phyloP scores from a whole-genome alignment of 2,113 vertebrate species.

The Oncorhynchus tshawytscha region DNA sequence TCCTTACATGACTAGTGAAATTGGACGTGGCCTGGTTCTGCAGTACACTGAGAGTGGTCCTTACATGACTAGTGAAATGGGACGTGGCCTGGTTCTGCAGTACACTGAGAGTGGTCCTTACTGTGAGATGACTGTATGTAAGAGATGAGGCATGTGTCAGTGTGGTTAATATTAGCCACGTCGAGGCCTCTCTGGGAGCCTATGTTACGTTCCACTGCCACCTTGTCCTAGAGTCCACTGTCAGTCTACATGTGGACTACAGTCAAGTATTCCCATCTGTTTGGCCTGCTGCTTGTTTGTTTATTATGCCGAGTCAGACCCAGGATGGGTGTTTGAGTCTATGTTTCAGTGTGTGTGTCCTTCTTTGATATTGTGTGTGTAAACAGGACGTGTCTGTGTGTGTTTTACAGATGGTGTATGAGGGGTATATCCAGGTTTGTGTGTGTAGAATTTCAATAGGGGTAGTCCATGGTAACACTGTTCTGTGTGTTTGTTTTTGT shows the following conservation, averaged over 20 bases:
- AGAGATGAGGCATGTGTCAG: constrained; percentile 18
- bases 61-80: too few species aligned
- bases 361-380: too few species aligned
- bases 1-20: too few species aligned
- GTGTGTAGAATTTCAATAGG: background rate
- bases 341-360: too few species aligned
- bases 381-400: too few species aligned
- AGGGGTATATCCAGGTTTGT: background rate
- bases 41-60: too few species aligned
- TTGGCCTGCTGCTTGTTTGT: background rate
- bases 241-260: constrained; percentile 7
- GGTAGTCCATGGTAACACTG: too few species aligned
- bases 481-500: too few species aligned
- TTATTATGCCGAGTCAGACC: background rate
- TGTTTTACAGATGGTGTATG: too few species aligned
- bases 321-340: background rate
- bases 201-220: constrained; percentile 7
- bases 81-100: too few species aligned
- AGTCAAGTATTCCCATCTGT: background rate
- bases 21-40: too few species aligned
- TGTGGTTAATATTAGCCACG: constrained; percentile 39
- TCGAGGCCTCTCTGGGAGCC: constrained; percentile 40
- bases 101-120: too few species aligned
- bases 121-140: constrained; percentile 20
- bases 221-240: constrained; percentile 5